Percentiles rank a stretch among this genome's conserved stretches.
Evolutionary conservation across 2,888 invertebrate species (phyloP).

Genomic region (Eugnorisma glareosa): DNA sequence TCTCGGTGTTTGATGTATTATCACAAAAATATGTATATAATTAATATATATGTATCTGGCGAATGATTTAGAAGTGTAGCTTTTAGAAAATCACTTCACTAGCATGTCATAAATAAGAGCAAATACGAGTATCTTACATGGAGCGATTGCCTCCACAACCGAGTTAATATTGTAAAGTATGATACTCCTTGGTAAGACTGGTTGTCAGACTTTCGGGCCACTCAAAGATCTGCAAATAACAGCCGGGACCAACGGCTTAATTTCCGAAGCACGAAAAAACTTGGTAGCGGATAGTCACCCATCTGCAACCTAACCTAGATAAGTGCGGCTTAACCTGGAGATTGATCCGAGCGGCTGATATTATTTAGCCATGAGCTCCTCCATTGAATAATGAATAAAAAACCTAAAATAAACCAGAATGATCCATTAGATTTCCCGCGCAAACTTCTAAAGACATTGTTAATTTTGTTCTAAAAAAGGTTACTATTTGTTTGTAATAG

Average conservation of each 20-base stretch:
- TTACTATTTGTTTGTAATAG: constrained; percentile 8
- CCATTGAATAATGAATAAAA: background rate
- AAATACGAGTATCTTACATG: too few species aligned
- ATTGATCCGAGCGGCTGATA: background rate
- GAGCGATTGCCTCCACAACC: background rate
- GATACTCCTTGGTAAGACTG: background rate
- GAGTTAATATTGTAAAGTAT: background rate
- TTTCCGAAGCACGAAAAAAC: background rate
- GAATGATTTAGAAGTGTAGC: background rate
- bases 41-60: too few species aligned
- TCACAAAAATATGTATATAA: too few species aligned
- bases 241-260: background rate
- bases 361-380: background rate
- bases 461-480: constrained; percentile 10
- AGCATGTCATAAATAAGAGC: too few species aligned
- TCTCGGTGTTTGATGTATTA: background rate
- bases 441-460: constrained; percentile 23
- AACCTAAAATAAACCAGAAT: background rate
- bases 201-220: background rate
- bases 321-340: background rate
- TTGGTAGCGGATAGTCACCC: background rate
- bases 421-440: background rate
- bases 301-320: background rate
- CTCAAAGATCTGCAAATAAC: background rate
- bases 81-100: background rate